Evolutionary conservation across 2,888 invertebrate species (phyloP), one percentile per base, ranked within the genome.

Genomic region (Sinohyriopsis cumingii): DNA sequence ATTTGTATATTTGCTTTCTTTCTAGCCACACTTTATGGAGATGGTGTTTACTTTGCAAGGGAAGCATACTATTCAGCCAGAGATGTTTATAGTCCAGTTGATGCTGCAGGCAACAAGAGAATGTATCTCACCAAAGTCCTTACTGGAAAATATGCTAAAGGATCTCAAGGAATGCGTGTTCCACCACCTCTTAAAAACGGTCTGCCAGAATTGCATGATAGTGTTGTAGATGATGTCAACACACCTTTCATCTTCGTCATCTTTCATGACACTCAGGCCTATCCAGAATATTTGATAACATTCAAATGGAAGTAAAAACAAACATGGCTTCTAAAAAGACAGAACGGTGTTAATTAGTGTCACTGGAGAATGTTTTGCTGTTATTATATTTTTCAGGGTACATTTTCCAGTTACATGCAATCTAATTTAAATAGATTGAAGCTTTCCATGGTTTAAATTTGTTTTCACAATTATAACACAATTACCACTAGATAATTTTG

Each of bases 41-140:
- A 75, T 33, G 86, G 86, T 12, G 84, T 83, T 1, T 86, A 86
- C 69, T 85, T 86, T 78, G 82, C 82, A 55, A 65, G 66, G 0
- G 68, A 78, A 62, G 69, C 82, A 7, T 28, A 45, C 20, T 82
- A 82, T 67, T 80, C 82, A 15, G 72, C 73, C 5, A 60, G 59
- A 18, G 67, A 69, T 45, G 59, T 28, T 24, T 81, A 80, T 66
- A 68, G 73, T 55, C 59, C 59, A 5, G 62, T 62, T 54, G 73
- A 76, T 55, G 20, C 59, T 0, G 45, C 61, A 45, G 73, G 73
- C 15, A 45, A 74, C 22, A 72, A 73, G n/a, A 64, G 73, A 2
- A 79, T 83, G 71, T 81, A 81, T 63, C 71, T 65, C 55, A 68
- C 75, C 22, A 67, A 63, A 55, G 83, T 83, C 5, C 54, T 82